Conservation (phyloP, 2,113 vertebrate species). For the Campylorhamphus procurvoides region DNA sequence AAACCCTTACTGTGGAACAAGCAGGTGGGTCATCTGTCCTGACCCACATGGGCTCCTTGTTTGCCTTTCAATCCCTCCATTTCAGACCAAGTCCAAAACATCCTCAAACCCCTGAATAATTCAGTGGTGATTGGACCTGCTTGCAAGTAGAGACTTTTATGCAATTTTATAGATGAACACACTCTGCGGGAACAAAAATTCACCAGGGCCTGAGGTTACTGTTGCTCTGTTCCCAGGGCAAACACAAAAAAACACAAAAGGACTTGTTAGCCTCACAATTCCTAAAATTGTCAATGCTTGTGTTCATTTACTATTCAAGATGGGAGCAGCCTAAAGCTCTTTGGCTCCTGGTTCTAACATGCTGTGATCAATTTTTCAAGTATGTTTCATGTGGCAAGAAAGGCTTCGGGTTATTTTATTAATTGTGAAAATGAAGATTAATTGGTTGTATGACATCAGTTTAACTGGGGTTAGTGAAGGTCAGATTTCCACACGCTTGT, state of each 20-base stretch:
- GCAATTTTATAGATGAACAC: not conserved
- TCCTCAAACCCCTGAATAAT: not conserved
- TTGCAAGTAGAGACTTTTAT: not conserved
- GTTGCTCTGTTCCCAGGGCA: not conserved
- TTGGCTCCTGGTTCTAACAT: not conserved
- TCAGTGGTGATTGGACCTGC: not conserved
- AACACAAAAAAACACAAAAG: not conserved
- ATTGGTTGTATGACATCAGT: fast-evolving
- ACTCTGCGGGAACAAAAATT: not conserved
- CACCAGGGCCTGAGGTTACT: not conserved
- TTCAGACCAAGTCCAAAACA: not conserved
- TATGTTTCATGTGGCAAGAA: not conserved
- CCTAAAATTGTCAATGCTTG: not conserved
- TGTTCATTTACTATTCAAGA: not conserved
- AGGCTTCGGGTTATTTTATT: not conserved
- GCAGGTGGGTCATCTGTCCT: not conserved
- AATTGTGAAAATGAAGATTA: constrained; percentile 13
- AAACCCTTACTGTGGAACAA: not conserved
- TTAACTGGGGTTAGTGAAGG: not conserved
- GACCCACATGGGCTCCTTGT: not conserved
- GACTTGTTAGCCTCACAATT: not conserved
- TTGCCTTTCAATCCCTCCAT: not conserved
- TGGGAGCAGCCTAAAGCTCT: not conserved
- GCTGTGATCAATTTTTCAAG: not conserved
- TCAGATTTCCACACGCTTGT: not conserved